Evolutionary conservation across 2,888 invertebrate species (phyloP).

Genomic region (Drosophila vallismaia): DNA sequence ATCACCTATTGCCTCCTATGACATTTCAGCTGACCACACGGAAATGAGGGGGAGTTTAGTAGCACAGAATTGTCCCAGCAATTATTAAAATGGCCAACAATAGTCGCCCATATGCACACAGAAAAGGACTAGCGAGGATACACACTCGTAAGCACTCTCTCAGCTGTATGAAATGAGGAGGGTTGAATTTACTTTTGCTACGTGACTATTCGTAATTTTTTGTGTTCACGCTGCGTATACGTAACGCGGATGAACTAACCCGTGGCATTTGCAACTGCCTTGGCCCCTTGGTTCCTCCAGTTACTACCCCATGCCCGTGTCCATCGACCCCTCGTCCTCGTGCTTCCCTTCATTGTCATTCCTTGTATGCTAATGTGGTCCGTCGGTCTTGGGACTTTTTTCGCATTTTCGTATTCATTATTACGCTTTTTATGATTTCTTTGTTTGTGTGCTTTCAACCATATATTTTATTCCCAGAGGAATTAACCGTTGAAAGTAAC

Average conservation of each 20-base stretch:
- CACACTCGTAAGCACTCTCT: neutral
- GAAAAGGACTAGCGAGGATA: constrained; percentile 1
- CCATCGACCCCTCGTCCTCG: neutral
- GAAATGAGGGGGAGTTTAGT: constrained; percentile 37
- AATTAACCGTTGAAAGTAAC: constrained; percentile 5
- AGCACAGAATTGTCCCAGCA: constrained; percentile 41
- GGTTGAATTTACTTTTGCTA: constrained; percentile 42
- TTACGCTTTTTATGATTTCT: constrained; percentile 34
- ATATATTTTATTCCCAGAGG: constrained; percentile 9
- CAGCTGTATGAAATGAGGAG: constrained; percentile 20
- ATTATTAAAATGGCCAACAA: constrained; percentile 50
- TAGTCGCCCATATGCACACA: constrained; percentile 39
- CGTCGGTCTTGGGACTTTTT: constrained; percentile 13
- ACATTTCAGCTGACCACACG: constrained; percentile 34
- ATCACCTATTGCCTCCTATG: constrained; percentile 9
- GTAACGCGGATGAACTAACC: constrained; percentile 39
- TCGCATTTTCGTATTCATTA: constrained; percentile 31
- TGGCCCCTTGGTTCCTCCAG: constrained; percentile 11
- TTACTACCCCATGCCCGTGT: neutral
- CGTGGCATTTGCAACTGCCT: constrained; percentile 42
- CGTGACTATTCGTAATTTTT: constrained; percentile 45
- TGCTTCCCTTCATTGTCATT: constrained; percentile 31
- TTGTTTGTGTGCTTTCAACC: constrained; percentile 18
- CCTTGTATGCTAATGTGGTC: constrained; percentile 37
- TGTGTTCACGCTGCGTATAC: constrained; percentile 40